Percentiles rank a stretch among this genome's conserved stretches.
Conservation (phyloP, 2,797 vertebrate species). For the Aldrovandia affinis region DNA sequence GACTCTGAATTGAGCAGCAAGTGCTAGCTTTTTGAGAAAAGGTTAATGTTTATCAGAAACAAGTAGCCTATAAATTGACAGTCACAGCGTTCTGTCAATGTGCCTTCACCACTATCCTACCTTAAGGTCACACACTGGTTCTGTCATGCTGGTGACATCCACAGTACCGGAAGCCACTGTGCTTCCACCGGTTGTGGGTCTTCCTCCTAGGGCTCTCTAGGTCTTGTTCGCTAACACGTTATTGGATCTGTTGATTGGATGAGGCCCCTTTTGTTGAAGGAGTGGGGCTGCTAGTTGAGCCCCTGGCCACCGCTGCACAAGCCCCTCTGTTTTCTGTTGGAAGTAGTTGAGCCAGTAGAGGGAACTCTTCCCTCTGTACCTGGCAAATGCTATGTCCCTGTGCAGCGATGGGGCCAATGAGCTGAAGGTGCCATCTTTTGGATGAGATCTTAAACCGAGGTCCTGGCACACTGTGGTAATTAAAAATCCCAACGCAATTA, state of each 20-base stretch:
- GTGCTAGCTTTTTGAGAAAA: background rate
- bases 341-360: background rate
- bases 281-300: background rate
- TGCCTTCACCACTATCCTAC: background rate
- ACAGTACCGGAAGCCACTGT: too few relatives aligned
- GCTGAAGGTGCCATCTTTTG: background rate
- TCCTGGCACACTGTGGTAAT: background rate
- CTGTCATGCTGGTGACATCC: background rate
- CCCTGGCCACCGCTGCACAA: background rate
- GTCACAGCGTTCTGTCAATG: background rate
- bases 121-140: background rate
- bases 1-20: background rate
- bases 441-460: background rate
- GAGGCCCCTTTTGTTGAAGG: background rate
- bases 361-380: background rate
- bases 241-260: background rate
- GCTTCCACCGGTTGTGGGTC: background rate
- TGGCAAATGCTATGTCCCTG: background rate
- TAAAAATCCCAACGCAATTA: background rate
- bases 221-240: background rate
- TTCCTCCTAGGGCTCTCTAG: background rate
- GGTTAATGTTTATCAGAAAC: background rate
- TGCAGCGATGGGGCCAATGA: background rate
- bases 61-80: background rate
- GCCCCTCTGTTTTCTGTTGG: background rate